Evolutionary conservation across 2,888 invertebrate genomes (phyloP), one percentile per base, ranked within the genome.

Genomic region (Caenorhabditis sp.): DNA sequence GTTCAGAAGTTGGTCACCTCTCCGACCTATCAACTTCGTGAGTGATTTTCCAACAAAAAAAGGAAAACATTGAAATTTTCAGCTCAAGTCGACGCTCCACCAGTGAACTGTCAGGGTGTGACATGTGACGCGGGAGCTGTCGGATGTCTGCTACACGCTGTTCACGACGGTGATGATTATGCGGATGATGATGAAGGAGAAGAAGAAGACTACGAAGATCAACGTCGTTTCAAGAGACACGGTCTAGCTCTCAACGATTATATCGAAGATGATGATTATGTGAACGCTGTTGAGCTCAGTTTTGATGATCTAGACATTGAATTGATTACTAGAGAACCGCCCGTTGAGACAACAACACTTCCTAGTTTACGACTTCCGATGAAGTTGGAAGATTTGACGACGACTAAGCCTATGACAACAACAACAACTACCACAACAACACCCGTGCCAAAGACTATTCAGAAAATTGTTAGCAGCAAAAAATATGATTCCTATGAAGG

Each of bases 141-240:
- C 50, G 80, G 80, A 24, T 80, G 80, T 58, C 71, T 80, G 54
- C 50, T 75, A 4, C 80, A 80, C 50, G 66, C 77, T 1, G 26
- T 66, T 49, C 61, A 66, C 19, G 64, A 68, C 12, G 66, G 63
- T 23, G 74, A 76, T 2, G 67, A 72, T 1, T 58, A 31, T 55
- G 26, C 55, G 23, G 58, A 66, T 26, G 79, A 80, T 53, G 78
- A 77, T 60, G 78, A 80, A 54, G 69, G 64, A 58, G 12, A 27
- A 69, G 71, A 71, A 62, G 62, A 69, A 37, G 12, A 27, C 66
- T 68, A 71, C 59, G 62, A 69, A 37, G 60, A 43, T 2, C 64
- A 59, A 50, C 37, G 62, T 27, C 21, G 67, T 37, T 31, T 53
- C 4, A 71, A 49, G 37, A 26, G 73, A 24, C 57, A 43, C 6